Percentiles rank a stretch among this genome's conserved stretches.
Evolutionary conservation across 2,797 vertebrate species (phyloP).

Genomic region (Melanitta fusca): DNA sequence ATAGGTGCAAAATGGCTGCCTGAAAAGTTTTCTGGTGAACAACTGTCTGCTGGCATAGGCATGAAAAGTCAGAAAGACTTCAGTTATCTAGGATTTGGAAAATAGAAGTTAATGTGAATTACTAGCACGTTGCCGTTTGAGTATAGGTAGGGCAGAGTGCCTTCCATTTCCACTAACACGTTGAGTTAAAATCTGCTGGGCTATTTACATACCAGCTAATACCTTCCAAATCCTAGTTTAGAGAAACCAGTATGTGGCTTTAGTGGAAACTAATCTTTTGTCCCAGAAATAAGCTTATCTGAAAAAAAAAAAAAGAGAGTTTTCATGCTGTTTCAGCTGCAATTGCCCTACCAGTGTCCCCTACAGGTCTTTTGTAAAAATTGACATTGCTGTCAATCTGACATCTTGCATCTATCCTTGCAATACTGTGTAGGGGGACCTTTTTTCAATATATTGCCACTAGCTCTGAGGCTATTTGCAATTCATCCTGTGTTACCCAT

Average conservation of each 20-base stretch:
- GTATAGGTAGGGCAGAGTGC: background rate
- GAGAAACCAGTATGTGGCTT: background rate
- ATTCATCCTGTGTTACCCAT: background rate
- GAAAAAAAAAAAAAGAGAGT: background rate
- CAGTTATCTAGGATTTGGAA: background rate
- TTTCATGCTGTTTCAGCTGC: background rate
- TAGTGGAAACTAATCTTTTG: slow-evolving; percentile 28
- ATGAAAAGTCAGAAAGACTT: background rate
- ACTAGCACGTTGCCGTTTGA: background rate
- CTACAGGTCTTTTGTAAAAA: background rate
- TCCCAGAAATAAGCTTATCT: slow-evolving; percentile 27
- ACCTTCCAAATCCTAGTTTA: slow-evolving; percentile 41
- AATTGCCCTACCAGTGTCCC: background rate
- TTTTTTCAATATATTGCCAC: background rate
- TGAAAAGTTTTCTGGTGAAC: background rate
- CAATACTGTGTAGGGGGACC: background rate
- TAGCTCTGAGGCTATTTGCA: background rate
- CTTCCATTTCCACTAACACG: background rate
- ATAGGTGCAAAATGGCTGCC: background rate
- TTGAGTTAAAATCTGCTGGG: background rate
- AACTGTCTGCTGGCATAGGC: background rate
- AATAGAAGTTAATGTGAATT: background rate
- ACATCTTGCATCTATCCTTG: background rate
- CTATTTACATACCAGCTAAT: slow-evolving; percentile 25
- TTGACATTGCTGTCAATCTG: background rate